Base-by-base conservation (phyloP, 2,797 vertebrate species). In the Sternotherus odoratus region DNA sequence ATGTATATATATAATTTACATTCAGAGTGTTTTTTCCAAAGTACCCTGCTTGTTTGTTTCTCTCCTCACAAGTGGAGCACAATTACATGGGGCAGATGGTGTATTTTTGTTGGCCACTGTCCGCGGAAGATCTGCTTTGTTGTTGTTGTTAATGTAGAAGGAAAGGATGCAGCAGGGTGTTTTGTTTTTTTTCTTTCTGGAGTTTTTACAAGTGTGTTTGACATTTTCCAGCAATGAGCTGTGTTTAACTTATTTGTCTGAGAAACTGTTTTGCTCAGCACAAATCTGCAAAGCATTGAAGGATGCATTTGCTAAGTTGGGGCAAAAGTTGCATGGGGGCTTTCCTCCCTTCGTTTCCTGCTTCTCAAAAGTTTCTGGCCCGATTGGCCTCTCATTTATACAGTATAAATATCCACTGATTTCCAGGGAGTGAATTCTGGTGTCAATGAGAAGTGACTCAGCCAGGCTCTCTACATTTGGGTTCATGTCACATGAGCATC, bases 61-160 rank as follows among this genome's bases (percentile, higher is more conserved):
- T 96, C 63, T 3, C 19, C 85, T 94, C 66, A 46, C 90, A 26
- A 23, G 88, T 66, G 39, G 94, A 93, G 91, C 13, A 3, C 63
- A 96, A 93, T 92, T 82, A 80, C 21, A 82, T 39, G 79, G 95
- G 90, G 93, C 93, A 85, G 93, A 87, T 95, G 94, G 77, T 89
- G 56, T 82, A 36, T 94, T 97, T n/a, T 85, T 89, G 49, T 86
- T 98, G 97, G 97, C 96, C 1, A 17, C 0, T 0, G 15, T 91
- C 96, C 93, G 95, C 0, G 26, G 90, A 90, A 92, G 96, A 96
- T 97, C 94, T 86, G 95, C 95, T 87, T 91, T 93, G 90, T 96
- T 97, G 91, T 95, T 97, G 95, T 91, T 91, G 85, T 87, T 87
- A 77, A 90, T 88, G 78, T 85, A 53, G 88, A 89, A 97, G 93